These are phyloP conservation scores for Napeogenes inachia DNA, from an alignment of 2,888 invertebrate genomes.

Conservation along the genomic window DNA sequence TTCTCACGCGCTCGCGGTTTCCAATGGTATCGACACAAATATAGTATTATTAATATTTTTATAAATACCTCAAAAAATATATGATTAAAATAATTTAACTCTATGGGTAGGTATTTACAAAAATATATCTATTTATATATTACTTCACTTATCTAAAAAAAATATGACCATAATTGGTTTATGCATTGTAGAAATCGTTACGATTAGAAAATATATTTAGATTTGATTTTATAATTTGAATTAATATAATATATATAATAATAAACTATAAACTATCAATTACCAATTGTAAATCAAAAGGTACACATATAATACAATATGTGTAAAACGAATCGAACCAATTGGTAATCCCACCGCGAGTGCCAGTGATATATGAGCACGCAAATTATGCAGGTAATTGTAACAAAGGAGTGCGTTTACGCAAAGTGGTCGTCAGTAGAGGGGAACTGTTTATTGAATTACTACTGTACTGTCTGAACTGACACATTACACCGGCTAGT, in stretches of 20 bases:
- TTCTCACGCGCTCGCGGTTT: constrained; percentile 55
- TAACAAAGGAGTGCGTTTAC: constrained; percentile 47
- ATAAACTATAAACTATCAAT: no score
- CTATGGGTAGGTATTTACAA: no score
- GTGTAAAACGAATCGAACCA: constrained; percentile 6
- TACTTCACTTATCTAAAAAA: no score
- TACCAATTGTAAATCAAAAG: no score
- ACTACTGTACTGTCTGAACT: constrained; percentile 10
- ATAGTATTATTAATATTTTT: neutral
- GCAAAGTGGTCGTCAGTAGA: constrained; percentile 44
- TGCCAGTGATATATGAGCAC: constrained; percentile 58
- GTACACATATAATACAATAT: no score
- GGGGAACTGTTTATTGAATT: constrained; percentile 36
- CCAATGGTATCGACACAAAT: constrained; percentile 45
- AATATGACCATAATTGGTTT: neutral
- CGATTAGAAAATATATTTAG: no score
- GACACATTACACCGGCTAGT: neutral
- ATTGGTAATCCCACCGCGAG: constrained; percentile 38
- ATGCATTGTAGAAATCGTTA: no score
- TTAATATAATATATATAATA: no score
- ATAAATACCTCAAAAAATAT: neutral
- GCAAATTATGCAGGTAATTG: constrained; percentile 55
- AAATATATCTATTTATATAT: no score
- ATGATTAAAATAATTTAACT: neutral
- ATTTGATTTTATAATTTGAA: no score